Base-by-base conservation (phyloP, 2,113 vertebrate species). In the Jaculus jaculus region DNA sequence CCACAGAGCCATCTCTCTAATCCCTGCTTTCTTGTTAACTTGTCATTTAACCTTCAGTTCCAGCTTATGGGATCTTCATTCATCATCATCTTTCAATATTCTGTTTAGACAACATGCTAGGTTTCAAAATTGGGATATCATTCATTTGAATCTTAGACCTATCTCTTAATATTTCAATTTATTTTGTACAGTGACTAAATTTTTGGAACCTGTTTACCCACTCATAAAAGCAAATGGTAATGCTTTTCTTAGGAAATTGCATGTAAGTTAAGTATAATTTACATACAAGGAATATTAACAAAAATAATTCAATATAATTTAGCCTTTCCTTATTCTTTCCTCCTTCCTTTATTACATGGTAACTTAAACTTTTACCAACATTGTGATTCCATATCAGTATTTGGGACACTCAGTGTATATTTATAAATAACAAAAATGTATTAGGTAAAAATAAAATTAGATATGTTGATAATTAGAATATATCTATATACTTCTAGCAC, bases 341-440 rank as follows among this genome's bases (percentile, higher is more conserved):
- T 1, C 6, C 13, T 78, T 30, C 86, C 85, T 82, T 75, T 1
- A 23, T 75, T 9, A 1, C 63, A 21, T 71, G 30, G 73, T 87
- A 60, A 84, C 5, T 28, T 68, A 66, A 39, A n/a, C 24, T 37
- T 85, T 21, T 80, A 51, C 66, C 10, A 28, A 65, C 66, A 86
- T 21, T 78, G 73, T 39, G 69, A 93, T 65, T 87, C 75, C 47
- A 85, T 26, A 26, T 63, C 54, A 74, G 6, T 4, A 71, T 75
- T 92, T 92, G 24, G 16, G 77, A 47, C 32, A 68, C 75, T 84
- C 54, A 54, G 12, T 23, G 39, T 68, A 89, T 68, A 87, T 92
- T 93, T 80, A 74, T 24, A 86, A 79, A 30, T 92, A 71, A 54
- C 34, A 54, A 61, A 74, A 86, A 71, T 42, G 1, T 17, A 92